Base-by-base conservation (phyloP, 2,888 invertebrate genomes). In the Catocala nupta region DNA sequence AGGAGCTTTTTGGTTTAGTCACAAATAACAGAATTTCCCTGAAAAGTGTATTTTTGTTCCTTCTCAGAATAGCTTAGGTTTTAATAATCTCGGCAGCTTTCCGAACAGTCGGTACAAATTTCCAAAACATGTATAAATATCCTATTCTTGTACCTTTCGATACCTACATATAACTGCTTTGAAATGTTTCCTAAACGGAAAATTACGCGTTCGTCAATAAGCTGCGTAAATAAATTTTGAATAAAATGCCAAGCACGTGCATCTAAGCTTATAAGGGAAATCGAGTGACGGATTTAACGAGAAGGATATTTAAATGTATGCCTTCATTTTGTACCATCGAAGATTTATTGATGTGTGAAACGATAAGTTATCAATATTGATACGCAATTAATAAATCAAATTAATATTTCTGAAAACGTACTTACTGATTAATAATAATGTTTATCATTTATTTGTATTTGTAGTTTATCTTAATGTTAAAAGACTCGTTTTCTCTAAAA, bases 191-290 rank as follows among this genome's bases (percentile, higher is more conserved):
- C 39, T 16, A 39, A 11, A 25, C 11, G 11, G 10, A 47, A 47
- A 62, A 52, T 33, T 43, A 10, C 45, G n/a, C 58, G 63, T 63
- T 61, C 63, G 50, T 61, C 58, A 70, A 64, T 63, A 65, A 72
- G 51, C 59, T 51, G 45, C 34, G 51, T 65, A 62, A 62, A 62
- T 62, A 52, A 45, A 16, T 44, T 52, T 55, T 50, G 47, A 48
- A 55, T 50, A 48, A 51, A 34, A 71, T 69, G 59, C 59, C 50
- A 61, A 51, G 52, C 61, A 65, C 65, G 73, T 63, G 64, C 36
- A 50, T 57, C 52, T 47, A 61, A 64, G 70, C 59, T 64, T 70
- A 68, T 65, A 36, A 34, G 33, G 63, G 59, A 63, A 71, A 73
- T 60, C 60, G 44, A 65, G 62, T 55, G 45, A 63, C 56, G 51